These are phyloP conservation scores for Listronotus bonariensis DNA, from an alignment of 1,140 invertebrate species.

Conservation along the genomic window DNA sequence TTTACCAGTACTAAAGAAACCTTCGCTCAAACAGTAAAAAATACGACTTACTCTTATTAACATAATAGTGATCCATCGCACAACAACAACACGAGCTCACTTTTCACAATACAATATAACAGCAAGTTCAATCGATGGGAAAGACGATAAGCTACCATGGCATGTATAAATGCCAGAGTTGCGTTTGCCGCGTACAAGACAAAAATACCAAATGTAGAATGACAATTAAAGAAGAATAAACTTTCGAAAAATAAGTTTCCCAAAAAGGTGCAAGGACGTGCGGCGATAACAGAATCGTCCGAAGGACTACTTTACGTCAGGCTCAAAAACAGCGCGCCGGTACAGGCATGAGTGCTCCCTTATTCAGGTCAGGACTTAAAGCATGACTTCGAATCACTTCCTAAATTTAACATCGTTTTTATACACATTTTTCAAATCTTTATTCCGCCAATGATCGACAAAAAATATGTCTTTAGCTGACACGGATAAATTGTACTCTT, in stretches of 20 bases:
- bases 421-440: conserved; percentile 28
- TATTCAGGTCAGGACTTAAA: conserved; percentile 34
- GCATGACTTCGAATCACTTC: conserved; percentile 23
- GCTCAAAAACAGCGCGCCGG: conserved; percentile 19
- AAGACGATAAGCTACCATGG: conserved; percentile 27
- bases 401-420: conserved; percentile 28
- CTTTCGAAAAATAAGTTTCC: conserved; percentile 20
- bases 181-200: conserved; percentile 11
- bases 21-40: conserved; percentile 8
- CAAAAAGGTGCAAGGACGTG: conserved; percentile 5
- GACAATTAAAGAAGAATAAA: conserved; percentile 24
- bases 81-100: conserved; percentile 32
- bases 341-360: conserved; percentile 9
- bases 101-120: conserved; percentile 36
- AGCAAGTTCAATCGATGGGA: conserved; percentile 5
- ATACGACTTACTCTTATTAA: conserved; percentile 41
- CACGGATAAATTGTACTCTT: too few relatives aligned
- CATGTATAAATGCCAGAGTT: conserved; percentile 27
- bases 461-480: conserved; percentile 21
- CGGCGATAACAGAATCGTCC: conserved; percentile 14
- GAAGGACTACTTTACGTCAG: conserved; percentile 26
- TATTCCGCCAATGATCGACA: conserved; percentile 21
- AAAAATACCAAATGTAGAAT: conserved; percentile 25
- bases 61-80: conserved; percentile 37
- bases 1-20: conserved; percentile 15